These are phyloP conservation scores for Carpatolechia fugitivella DNA, from an alignment of 2,888 invertebrate species.

Conservation along the genomic window DNA sequence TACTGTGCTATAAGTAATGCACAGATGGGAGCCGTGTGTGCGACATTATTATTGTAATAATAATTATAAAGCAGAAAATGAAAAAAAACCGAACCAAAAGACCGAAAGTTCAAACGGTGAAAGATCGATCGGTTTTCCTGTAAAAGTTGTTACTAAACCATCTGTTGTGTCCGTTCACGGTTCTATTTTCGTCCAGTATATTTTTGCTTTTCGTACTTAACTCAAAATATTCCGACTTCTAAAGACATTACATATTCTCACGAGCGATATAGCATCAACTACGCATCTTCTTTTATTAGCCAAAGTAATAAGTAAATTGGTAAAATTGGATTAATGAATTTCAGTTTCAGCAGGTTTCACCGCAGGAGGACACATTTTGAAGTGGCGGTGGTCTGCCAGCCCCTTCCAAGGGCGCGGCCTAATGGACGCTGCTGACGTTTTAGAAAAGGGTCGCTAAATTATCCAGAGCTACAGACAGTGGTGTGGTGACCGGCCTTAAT, in stretches of 20 bases:
- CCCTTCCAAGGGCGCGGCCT: constrained; percentile 57
- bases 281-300: too few relatives aligned
- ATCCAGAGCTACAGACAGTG: constrained; percentile 49
- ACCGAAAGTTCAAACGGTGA: constrained; percentile 47
- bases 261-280: too few relatives aligned
- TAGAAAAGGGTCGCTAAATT: constrained; percentile 75
- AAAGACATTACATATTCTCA: too few relatives aligned
- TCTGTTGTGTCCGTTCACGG: neutral
- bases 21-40: too few relatives aligned
- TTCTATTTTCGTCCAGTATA: too few relatives aligned
- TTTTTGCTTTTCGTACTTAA: too few relatives aligned
- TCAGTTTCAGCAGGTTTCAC: constrained; percentile 29
- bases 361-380: constrained; percentile 20
- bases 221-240: too few relatives aligned
- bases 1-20: too few relatives aligned
- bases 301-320: constrained; percentile 12
- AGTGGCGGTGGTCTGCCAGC: constrained; percentile 37
- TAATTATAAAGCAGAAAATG: too few relatives aligned
- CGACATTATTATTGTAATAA: too few relatives aligned
- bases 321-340: too few relatives aligned
- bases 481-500: constrained; percentile 55
- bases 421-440: constrained; percentile 68
- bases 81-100: too few relatives aligned
- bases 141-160: neutral
- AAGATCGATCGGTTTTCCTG: constrained; percentile 44